Evolutionary conservation across 2,113 vertebrate genomes (phyloP), one percentile per base, ranked within the genome.

Genomic region (Chloebia gouldiae): DNA sequence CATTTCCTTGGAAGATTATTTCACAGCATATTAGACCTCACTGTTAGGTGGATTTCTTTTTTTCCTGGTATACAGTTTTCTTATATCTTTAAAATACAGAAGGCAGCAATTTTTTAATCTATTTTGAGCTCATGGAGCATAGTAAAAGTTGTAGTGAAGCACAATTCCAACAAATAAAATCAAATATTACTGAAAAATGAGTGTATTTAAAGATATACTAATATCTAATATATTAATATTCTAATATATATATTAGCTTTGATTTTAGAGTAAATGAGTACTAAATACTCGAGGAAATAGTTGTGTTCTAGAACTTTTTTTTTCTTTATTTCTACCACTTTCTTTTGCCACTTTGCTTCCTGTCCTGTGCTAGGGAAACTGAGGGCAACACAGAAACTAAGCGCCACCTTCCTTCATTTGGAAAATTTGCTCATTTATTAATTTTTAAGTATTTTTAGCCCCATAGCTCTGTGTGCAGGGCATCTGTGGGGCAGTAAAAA

Each of bases 1-100:
- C 25, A 21, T 86, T 94, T 94, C 68, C 68, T 79, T 81, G 51
- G 44, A 68, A 90, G 64, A 72, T 86, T 91, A 92, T 93, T 96
- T 92, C 61, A 19, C 40, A 90, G 44, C 37, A 68, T 90, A 63
- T 88, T 88, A 77, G 78, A 61, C 63, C 64, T 86, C 63, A 59
- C n/a, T 76, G 50, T 85, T 81, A 45, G 81, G 78, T 85, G 54
- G n/a, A 37, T 21, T 28, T 80, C 35, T 71, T 56, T 33, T 60
- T 47, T 15, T 23, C 9, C 28, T 14, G 21, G 10, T 33, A 18
- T 24, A 47, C 5, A 33, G 10, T 59, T 88, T 93, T 75, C 50
- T 63, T 75, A 27, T 56, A 64, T 51, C 47, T 93, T 77, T 78
- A 71, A 93, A 66, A 86, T 78, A 83, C 30, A 57, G 79, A 70